phyloP scores from a whole-genome alignment of 2,113 vertebrate genomes.

The Centropristis striata region DNA sequence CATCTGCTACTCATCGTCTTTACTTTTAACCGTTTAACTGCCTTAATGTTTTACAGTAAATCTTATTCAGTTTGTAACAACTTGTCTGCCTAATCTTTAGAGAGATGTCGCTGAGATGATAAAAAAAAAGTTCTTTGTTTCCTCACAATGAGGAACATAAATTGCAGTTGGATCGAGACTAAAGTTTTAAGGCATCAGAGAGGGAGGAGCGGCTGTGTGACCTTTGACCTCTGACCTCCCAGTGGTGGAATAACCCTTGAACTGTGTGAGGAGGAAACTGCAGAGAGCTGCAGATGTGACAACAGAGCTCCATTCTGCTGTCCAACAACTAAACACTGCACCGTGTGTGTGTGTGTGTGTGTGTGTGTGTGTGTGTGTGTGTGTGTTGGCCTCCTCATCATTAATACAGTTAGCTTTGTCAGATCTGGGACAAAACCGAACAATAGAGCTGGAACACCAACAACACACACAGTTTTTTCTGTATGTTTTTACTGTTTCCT shows the following conservation, averaged over 20 bases:
- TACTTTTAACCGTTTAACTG: background rate
- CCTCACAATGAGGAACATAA: slow-evolving; percentile 14
- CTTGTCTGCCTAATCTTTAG: background rate
- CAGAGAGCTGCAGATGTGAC: slow-evolving; percentile 76
- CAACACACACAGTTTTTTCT: slow-evolving; percentile 14
- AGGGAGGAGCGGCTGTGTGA: slow-evolving; percentile 19
- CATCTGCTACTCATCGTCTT: background rate
- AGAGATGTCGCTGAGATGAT: background rate
- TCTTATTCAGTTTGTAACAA: background rate
- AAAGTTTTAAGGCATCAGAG: slow-evolving; percentile 38
- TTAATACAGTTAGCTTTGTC: slow-evolving; percentile 70
- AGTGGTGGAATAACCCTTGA: slow-evolving; percentile 61
- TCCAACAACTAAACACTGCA: slow-evolving; percentile 52
- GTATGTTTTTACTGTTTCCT: slow-evolving; percentile 38
- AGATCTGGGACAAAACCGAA: slow-evolving; percentile 75
- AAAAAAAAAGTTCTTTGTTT: slow-evolving; percentile 34
- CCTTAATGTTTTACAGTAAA: background rate
- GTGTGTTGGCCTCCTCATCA: slow-evolving; percentile 58
- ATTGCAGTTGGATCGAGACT: slow-evolving; percentile 17
- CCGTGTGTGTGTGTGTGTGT: background rate
- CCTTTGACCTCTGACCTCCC: slow-evolving; percentile 63
- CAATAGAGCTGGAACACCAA: slow-evolving; percentile 64
- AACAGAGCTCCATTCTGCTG: slow-evolving; percentile 75
- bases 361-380: slow-evolving; percentile 24
- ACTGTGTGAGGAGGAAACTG: slow-evolving; percentile 54